A percentile compares a stretch with the other conserved stretches of the same genome.
Evolutionary conservation across 2,113 vertebrate species (phyloP).

Genomic region (Aviceda subcristata): DNA sequence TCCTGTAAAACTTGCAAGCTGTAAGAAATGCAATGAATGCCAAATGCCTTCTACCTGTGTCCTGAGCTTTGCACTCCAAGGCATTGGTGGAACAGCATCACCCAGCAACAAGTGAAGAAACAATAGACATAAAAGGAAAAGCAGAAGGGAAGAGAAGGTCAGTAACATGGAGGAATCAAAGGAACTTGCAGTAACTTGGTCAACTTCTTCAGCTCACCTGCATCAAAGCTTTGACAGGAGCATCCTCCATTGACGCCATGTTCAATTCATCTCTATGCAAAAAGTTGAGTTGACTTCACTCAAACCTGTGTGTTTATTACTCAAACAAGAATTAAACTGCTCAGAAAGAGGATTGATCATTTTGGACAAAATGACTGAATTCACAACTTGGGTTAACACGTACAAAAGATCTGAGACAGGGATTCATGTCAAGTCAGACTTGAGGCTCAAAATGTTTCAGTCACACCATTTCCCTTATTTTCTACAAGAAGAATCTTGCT

Average conservation of each 20-base stretch:
- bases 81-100: background rate
- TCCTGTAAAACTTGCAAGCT: background rate
- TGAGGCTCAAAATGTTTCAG: background rate
- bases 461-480: background rate
- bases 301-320: background rate
- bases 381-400: background rate
- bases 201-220: background rate
- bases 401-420: background rate
- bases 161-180: background rate
- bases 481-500: background rate
- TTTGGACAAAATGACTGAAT: background rate
- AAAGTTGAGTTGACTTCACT: background rate
- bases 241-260: background rate
- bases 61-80: background rate
- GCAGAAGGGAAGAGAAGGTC: background rate
- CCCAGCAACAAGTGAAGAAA: background rate
- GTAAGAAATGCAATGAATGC: background rate
- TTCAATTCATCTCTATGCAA: background rate
- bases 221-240: background rate
- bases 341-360: background rate
- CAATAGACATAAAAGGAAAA: accelerated
- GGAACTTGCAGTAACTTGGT: background rate
- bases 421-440: background rate
- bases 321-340: background rate
- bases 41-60: background rate